Base-by-base conservation (phyloP, 2,797 vertebrate genomes). In the Sebastes variabilis region DNA sequence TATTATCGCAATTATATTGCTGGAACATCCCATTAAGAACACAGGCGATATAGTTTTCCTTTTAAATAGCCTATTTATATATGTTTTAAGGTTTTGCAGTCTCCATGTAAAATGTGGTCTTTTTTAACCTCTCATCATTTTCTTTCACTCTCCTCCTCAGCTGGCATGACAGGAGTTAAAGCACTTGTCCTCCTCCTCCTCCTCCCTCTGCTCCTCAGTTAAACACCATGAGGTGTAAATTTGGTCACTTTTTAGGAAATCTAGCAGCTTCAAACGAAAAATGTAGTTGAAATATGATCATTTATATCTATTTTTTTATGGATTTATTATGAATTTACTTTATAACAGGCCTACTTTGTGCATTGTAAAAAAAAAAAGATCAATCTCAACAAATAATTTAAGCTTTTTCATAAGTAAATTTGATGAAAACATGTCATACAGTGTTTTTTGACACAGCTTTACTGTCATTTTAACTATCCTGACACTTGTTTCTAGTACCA, bases 151-250 rank as follows among this genome's bases (percentile, higher is more conserved):
- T 77, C 9, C 20, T 78, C 67, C 46, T 49, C 79, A 64, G 77
- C 75, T 79, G 70, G 73, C 58, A 32, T 72, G 59, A 75, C 32
- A 80, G 34, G 55, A 75, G 67, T 67, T 56, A 10, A 11, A 59
- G 30, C 67, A 82, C 77, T 82, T 86, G 29, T 69, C 55, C 62
- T 29, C 20, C 20, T 52, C 42, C 6, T 29, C 36, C 27, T 77
- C 62, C 42, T 56, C 79, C 34, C 56, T 66, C 46, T 67, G 27
- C 59, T 54, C 25, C 38, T 55, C 66, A 34, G n/a, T 34, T 20
- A 49, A 24, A 34, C 30, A 30, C 1, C 24, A 25, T 24, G 2
- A n/a, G 29, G 13, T 75, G 2, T 58, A 46, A n/a, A n/a, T 52
- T 18, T 46, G 1, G 6, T 34, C 6, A 46, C 52, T 59, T 72